Base-by-base conservation (phyloP, 2,113 vertebrate genomes). In the Grus americana region DNA sequence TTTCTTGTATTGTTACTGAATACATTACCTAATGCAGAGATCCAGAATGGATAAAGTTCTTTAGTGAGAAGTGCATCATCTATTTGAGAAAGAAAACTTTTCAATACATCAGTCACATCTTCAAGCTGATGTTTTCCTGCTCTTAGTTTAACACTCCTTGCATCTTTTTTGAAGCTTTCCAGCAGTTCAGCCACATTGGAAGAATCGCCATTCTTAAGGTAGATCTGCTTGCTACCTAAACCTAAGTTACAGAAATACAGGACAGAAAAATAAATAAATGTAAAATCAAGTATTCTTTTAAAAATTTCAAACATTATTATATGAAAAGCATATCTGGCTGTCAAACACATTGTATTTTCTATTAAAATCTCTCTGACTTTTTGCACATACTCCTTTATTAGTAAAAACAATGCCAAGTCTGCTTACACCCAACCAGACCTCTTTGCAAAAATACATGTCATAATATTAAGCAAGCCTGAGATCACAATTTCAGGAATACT, bases 11-110 rank as follows among this genome's bases (percentile, higher is more conserved):
- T 29, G 9, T 13, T 65, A 63, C 5, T 26, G 10, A 44, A 55
- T 20, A 38, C 6, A 50, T 97, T 98, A 99, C 99, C 99, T 97
- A 99, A 98, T 19, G 98, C 98, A 30, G 99, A 99, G 92, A 99
- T 98, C 99, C 99, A 99, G 87, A 99, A 99, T 0, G 99, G 99
- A 94, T 99, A 99, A 47, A 99, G 99, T 97, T 99, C 99, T 97
- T 99, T 99, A 75, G 98, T 98, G 84, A 99, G 98, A 59, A 99
- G 98, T 0, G 99, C 99, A 42, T 99, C 99, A 52, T 99, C 99
- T 26, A 98, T 97, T 63, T 99, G 98, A 73, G 97, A 98, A 73
- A 99, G 97, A 91, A 99, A 99, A 73, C 87, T 96, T 97, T 99
- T 99, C 95, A 99, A 95, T 21, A 99, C 98, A 47, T 99, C 98